A percentile compares a stretch with the other conserved stretches of the same genome.
Evolutionary conservation across 2,888 invertebrate genomes (phyloP).

Genomic region (Dryobotodes eremita): DNA sequence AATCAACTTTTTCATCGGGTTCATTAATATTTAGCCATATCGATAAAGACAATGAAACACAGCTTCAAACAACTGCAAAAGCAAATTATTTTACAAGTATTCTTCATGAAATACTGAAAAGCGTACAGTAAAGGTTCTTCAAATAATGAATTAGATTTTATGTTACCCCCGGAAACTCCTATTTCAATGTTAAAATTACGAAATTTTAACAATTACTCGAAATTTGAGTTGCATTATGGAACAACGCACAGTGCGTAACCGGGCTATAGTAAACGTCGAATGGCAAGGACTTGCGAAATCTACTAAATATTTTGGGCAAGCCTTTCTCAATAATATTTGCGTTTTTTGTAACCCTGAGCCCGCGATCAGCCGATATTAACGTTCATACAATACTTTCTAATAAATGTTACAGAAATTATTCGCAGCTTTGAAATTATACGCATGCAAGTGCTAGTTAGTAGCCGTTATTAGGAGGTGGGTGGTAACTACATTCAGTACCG

Average conservation of each 20-base stretch:
- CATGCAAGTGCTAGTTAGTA: conserved; percentile 6
- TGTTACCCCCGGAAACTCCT: conserved; percentile 10
- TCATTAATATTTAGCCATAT: background rate
- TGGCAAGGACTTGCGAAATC: conserved; percentile 71
- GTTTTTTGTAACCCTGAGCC: conserved; percentile 76
- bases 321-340: conserved; percentile 74
- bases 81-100: background rate
- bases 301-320: conserved; percentile 69
- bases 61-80: background rate
- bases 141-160: conserved; percentile 30
- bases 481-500: background rate
- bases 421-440: conserved; percentile 29
- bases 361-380: conserved; percentile 53
- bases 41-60: background rate
- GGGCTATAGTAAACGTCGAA: conserved; percentile 61
- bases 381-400: conserved; percentile 67
- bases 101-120: background rate
- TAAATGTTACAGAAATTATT: conserved; percentile 53
- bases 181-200: conserved; percentile 47
- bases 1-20: background rate
- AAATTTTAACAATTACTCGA: conserved; percentile 43
- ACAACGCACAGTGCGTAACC: conserved; percentile 71
- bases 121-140: background rate
- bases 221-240: conserved; percentile 52
- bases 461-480: background rate